phyloP scores from a whole-genome alignment of 2,113 vertebrate species.

The Pantherophis guttatus region DNA sequence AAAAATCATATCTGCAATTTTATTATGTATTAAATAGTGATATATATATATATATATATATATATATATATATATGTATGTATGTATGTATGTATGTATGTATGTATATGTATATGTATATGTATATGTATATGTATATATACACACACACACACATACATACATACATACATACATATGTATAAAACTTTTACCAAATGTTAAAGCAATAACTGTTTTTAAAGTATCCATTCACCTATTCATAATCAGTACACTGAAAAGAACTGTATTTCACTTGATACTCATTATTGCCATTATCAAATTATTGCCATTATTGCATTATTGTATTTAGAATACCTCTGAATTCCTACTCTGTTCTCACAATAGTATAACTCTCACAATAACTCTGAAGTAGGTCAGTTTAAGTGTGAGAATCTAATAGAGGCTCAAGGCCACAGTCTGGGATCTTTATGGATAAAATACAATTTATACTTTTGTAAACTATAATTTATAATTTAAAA shows the following conservation, averaged over 20 bases:
- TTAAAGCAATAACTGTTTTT: not conserved
- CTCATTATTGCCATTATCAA: not conserved
- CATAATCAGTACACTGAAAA: not conserved
- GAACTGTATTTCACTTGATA: not conserved
- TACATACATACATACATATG: too few species aligned
- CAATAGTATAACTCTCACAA: not conserved
- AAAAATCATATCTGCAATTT: not conserved
- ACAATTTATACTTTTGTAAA: not conserved
- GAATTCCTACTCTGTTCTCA: not conserved
- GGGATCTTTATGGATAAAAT: not conserved
- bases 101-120: too few species aligned
- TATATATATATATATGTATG: too few species aligned
- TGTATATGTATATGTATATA: too few species aligned
- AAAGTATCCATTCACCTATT: conserved; percentile 14
- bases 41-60: too few species aligned
- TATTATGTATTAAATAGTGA: not conserved
- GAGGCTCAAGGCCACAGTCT: not conserved
- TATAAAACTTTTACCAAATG: conserved; percentile 9
- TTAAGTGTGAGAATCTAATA: not conserved
- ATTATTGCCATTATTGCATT: not conserved
- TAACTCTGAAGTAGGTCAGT: not conserved
- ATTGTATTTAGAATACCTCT: not conserved
- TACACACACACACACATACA: too few species aligned
- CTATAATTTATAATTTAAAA: not conserved
- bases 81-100: too few species aligned